A percentile compares a stretch with the other conserved stretches of the same genome.
Evolutionary conservation across 2,113 vertebrate species (phyloP).

Genomic region (Phaetusa simplex): DNA sequence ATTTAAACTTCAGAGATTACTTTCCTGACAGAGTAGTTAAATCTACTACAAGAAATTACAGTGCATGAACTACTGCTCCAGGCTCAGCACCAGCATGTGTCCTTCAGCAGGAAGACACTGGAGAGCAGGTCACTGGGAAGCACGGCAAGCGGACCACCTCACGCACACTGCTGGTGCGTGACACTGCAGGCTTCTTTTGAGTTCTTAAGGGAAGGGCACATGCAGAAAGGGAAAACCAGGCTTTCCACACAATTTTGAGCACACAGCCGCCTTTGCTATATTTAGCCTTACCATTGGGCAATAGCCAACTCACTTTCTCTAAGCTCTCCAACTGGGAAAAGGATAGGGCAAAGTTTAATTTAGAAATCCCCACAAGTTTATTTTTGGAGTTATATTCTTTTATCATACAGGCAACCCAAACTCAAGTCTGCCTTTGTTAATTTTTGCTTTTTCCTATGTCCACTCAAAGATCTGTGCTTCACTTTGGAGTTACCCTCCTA

Average conservation of each 20-base stretch:
- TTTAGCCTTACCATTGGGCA: constrained; percentile 45
- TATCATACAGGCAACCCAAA: constrained; percentile 1
- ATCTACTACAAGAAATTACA: background rate
- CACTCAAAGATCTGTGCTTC: background rate
- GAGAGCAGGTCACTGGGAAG: background rate
- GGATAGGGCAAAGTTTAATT: constrained; percentile 50
- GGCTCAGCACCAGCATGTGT: background rate
- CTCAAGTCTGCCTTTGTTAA: background rate
- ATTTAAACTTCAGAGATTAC: constrained; percentile 5
- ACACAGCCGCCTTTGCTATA: constrained; percentile 7
- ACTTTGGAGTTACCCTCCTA: background rate
- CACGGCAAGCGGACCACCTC: constrained; percentile 2
- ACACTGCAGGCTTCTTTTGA: background rate
- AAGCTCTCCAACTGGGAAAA: constrained; percentile 57
- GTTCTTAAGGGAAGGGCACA: background rate
- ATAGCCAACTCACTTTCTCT: constrained; percentile 33
- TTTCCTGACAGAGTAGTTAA: constrained; percentile 19
- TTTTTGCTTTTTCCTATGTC: background rate
- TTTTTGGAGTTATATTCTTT: constrained; percentile 11
- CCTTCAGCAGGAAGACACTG: background rate
- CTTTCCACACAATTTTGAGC: constrained; percentile 3
- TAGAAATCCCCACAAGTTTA: constrained; percentile 25
- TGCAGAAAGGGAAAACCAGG: constrained; percentile 36
- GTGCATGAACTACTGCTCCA: background rate
- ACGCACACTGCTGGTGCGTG: background rate